Evolutionary conservation across 2,797 vertebrate species (phyloP).

Genomic region (Erethizon dorsatum): DNA sequence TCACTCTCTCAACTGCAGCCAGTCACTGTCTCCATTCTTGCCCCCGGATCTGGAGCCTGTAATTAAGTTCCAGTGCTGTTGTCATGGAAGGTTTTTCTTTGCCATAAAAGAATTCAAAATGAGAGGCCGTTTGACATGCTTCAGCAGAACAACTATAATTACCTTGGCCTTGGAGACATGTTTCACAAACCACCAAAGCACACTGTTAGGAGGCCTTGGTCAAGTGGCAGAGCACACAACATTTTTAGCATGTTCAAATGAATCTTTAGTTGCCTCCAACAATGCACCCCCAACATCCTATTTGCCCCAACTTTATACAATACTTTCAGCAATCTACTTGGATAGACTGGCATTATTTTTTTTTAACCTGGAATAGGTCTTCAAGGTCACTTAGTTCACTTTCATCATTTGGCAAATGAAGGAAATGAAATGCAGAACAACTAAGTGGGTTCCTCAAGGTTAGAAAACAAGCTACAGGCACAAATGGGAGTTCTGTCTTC

Average conservation of each 20-base stretch:
- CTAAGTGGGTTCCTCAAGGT: constrained; percentile 43
- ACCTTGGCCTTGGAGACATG: constrained; percentile 69
- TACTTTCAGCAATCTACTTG: background rate
- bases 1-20: background rate
- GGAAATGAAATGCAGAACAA: constrained; percentile 26
- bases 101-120: constrained; percentile 76
- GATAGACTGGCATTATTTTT: background rate
- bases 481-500: background rate
- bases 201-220: constrained; percentile 43
- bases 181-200: constrained; percentile 63
- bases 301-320: background rate
- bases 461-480: constrained; percentile 36
- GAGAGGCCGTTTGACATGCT: constrained; percentile 81
- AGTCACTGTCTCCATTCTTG: background rate
- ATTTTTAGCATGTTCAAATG: constrained; percentile 51
- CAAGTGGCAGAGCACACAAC: constrained; percentile 37
- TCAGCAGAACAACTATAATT: constrained; percentile 76
- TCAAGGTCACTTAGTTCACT: constrained; percentile 44
- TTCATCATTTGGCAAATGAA: constrained; percentile 45
- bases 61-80: constrained; percentile 77
- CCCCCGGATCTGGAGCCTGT: constrained; percentile 65
- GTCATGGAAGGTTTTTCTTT: constrained; percentile 76
- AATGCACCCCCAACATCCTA: background rate
- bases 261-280: background rate
- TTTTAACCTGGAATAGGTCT: background rate